Conservation (phyloP, 2,113 vertebrate species). For the Pangasianodon hypophthalmus region DNA sequence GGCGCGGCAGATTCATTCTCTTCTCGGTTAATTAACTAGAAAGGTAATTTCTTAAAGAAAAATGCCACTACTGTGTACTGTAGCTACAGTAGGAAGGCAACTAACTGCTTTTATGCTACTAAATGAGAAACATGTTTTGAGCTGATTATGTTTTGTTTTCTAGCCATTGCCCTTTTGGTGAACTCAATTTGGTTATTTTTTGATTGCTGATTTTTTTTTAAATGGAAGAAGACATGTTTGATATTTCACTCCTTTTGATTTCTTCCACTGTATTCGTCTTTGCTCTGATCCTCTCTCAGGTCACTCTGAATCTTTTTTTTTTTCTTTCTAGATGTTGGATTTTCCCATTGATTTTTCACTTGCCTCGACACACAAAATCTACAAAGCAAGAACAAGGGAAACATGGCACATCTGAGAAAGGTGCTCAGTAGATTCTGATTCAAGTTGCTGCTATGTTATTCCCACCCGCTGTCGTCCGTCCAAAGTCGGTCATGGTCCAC, state of each 20-base stretch:
- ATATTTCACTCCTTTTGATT: slow-evolving; percentile 44
- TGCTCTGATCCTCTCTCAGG: slow-evolving; percentile 34
- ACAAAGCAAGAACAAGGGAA: slow-evolving; percentile 50
- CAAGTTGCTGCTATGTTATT: slow-evolving; percentile 45
- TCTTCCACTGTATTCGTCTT: slow-evolving; percentile 16
- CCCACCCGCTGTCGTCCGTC: slow-evolving; percentile 41
- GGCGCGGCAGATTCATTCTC: neutral
- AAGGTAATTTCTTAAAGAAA: slow-evolving; percentile 32
- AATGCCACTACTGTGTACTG: neutral
- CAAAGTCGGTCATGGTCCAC: slow-evolving; percentile 32
- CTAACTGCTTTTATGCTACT: neutral
- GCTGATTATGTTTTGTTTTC: neutral
- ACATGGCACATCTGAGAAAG: slow-evolving; percentile 49
- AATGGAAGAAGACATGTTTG: slow-evolving; percentile 30
- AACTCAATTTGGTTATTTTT: slow-evolving; percentile 42
- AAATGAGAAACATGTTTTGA: slow-evolving; percentile 8
- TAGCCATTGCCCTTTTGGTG: slow-evolving; percentile 9
- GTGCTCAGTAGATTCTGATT: slow-evolving; percentile 37
- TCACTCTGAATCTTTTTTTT: slow-evolving; percentile 35
- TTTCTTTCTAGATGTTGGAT: slow-evolving; percentile 18
- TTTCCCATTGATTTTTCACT: slow-evolving; percentile 30
- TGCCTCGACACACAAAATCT: slow-evolving; percentile 34
- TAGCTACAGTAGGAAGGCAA: slow-evolving; percentile 6
- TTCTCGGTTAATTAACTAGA: slow-evolving; percentile 30
- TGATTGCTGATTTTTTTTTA: slow-evolving; percentile 12